Conservation (phyloP, 2,113 vertebrate species). For the Notechis scutatus region DNA sequence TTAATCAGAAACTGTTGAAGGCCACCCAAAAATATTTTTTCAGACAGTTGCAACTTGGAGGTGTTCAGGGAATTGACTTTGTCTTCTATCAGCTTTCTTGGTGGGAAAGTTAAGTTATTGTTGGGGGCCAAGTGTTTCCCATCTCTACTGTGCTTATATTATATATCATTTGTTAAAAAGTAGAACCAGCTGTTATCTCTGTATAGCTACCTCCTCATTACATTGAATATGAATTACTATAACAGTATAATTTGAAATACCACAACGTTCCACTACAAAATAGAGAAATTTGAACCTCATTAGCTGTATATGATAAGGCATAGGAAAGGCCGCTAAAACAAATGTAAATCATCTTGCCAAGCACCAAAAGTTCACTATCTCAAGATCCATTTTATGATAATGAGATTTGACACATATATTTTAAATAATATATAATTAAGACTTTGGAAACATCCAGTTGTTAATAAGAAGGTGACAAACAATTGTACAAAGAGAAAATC, state of each 20-base stretch:
- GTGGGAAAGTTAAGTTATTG: neutral
- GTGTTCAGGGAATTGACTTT: neutral
- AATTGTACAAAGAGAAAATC: constrained; percentile 19
- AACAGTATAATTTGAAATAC: neutral
- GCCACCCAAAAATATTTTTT: neutral
- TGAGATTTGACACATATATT: neutral
- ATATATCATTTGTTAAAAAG: neutral
- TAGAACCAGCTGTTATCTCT: neutral
- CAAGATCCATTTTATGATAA: constrained; percentile 2
- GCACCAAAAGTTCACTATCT: neutral
- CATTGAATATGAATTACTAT: neutral
- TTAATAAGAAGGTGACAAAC: neutral
- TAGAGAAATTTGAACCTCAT: neutral
- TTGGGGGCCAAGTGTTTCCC: neutral
- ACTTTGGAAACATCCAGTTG: neutral
- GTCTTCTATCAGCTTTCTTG: neutral
- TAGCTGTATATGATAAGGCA: neutral
- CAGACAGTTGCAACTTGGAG: neutral
- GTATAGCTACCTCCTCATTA: neutral
- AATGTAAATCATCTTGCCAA: constrained; percentile 2
- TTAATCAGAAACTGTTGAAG: neutral
- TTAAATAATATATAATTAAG: neutral
- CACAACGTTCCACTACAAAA: neutral
- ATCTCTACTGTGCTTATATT: neutral
- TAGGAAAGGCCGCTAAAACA: neutral